Percentiles rank a stretch among this genome's conserved stretches.
These are phyloP conservation scores for Iselma pallidipennis DNA, from an alignment of 2,888 invertebrate species.

Conservation along the genomic window DNA sequence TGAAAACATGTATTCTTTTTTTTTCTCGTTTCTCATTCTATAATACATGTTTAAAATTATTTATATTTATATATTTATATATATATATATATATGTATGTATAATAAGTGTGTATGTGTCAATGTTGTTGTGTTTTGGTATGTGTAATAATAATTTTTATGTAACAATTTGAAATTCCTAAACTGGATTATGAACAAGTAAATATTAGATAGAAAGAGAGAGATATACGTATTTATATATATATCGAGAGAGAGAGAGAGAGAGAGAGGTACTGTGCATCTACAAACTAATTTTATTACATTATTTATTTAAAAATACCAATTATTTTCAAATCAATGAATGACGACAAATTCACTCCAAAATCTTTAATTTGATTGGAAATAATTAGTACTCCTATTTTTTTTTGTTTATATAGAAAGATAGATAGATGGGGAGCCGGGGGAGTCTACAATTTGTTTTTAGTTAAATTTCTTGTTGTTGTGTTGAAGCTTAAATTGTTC, in stretches of 20 bases:
- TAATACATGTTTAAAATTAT: background rate
- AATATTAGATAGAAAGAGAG: constrained; percentile 29
- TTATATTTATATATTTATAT: constrained; percentile 31
- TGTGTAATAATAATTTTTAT: constrained; percentile 26
- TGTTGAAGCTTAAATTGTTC: constrained; percentile 45
- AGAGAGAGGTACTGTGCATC: constrained; percentile 46
- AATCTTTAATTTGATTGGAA: constrained; percentile 25
- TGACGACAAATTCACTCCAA: too few relatives aligned
- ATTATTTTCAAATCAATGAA: constrained; percentile 31
- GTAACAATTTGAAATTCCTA: constrained; percentile 47
- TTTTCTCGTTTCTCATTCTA: background rate
- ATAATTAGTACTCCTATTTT: constrained; percentile 33
- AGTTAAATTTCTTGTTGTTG: constrained; percentile 15
- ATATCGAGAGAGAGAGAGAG: constrained; percentile 25
- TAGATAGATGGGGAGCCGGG: background rate
- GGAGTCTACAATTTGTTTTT: background rate
- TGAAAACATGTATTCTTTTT: constrained; percentile 20
- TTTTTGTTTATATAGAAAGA: background rate
- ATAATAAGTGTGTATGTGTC: constrained; percentile 14
- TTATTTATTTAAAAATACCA: constrained; percentile 36
- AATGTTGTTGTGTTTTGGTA: background rate
- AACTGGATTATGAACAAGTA: constrained; percentile 47
- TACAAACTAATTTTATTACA: constrained; percentile 36
- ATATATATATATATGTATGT: constrained; percentile 42
- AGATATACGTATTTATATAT: too few relatives aligned